Evolutionary conservation across 2,888 invertebrate species (phyloP).

Genomic region (Rhimphoctona megacephalus): DNA sequence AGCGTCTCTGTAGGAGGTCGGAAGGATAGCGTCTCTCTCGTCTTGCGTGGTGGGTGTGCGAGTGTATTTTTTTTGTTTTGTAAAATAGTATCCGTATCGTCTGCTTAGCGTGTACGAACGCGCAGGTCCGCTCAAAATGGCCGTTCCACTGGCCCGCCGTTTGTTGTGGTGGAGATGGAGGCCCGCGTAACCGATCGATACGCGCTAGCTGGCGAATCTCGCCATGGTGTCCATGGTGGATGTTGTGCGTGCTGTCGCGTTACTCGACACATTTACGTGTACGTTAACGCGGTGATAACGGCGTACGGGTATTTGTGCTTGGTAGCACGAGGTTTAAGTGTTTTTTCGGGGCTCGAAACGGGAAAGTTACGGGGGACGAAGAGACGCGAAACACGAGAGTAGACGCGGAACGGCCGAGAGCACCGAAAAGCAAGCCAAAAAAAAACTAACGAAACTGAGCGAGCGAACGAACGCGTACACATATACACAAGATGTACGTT

Average conservation of each 20-base stretch:
- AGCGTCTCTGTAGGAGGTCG: conserved; percentile 7
- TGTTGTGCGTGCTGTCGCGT: conserved; percentile 79
- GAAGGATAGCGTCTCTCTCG: conserved; percentile 38
- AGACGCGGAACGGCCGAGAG: conserved; percentile 40
- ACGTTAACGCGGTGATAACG: conserved; percentile 74
- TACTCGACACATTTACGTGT: conserved; percentile 74
- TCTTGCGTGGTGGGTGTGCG: conserved; percentile 28
- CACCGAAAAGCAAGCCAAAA: conserved; percentile 43
- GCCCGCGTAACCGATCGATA: conserved; percentile 82
- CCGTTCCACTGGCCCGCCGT: conserved; percentile 77
- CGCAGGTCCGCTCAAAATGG: conserved; percentile 85
- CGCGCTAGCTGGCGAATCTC: conserved; percentile 77
- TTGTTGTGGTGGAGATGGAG: conserved; percentile 79
- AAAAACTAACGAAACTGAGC: conserved; percentile 34
- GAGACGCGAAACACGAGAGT: conserved; percentile 52
- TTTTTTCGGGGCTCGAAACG: conserved; percentile 27
- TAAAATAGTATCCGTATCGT: conserved; percentile 79
- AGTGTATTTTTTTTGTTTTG: conserved; percentile 48
- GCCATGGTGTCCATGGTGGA: conserved; percentile 81
- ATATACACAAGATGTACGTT: conserved; percentile 51
- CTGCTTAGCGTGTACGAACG: conserved; percentile 81
- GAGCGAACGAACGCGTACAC: conserved; percentile 8
- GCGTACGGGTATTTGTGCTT: conserved; percentile 41
- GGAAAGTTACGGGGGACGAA: conserved; percentile 43
- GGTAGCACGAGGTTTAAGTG: conserved; percentile 43